A percentile compares a stretch with the other conserved stretches of the same genome.
Conservation (phyloP, 2,797 vertebrate genomes). For the Delichon dasypus region DNA sequence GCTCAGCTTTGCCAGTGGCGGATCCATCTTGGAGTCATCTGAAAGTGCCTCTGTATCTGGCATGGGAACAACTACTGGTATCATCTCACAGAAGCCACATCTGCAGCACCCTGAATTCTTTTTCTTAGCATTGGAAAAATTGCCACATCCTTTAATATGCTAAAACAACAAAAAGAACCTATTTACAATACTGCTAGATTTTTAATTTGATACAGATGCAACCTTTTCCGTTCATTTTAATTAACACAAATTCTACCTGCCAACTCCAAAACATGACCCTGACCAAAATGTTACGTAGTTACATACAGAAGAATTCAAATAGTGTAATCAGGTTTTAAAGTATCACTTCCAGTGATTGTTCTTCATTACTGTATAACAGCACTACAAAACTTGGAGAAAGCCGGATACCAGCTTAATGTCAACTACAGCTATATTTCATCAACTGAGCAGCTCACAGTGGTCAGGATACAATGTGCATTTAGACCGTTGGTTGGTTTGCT, state of each 20-base stretch:
- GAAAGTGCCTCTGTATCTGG: not conserved
- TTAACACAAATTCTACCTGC: not conserved
- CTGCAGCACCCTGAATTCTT: not conserved
- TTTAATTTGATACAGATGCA: not conserved
- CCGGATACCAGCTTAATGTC: not conserved
- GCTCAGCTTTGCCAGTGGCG: accelerated
- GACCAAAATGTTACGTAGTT: not conserved
- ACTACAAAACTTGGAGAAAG: not conserved
- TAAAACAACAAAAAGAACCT: not conserved
- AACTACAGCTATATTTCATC: not conserved
- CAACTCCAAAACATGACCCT: not conserved
- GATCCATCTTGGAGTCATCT: not conserved
- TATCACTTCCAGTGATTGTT: not conserved
- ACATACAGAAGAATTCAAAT: not conserved
- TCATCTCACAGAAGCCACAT: not conserved
- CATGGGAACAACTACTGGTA: not conserved
- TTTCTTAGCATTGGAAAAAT: not conserved
- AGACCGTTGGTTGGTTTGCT: not conserved
- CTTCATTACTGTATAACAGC: not conserved
- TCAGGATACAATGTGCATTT: not conserved
- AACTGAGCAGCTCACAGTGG: not conserved
- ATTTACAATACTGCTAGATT: not conserved
- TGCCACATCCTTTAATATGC: not conserved
- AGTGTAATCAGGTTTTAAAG: not conserved
- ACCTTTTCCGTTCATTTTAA: not conserved